Conservation (phyloP, 2,797 vertebrate genomes). For the Spea hammondii region DNA sequence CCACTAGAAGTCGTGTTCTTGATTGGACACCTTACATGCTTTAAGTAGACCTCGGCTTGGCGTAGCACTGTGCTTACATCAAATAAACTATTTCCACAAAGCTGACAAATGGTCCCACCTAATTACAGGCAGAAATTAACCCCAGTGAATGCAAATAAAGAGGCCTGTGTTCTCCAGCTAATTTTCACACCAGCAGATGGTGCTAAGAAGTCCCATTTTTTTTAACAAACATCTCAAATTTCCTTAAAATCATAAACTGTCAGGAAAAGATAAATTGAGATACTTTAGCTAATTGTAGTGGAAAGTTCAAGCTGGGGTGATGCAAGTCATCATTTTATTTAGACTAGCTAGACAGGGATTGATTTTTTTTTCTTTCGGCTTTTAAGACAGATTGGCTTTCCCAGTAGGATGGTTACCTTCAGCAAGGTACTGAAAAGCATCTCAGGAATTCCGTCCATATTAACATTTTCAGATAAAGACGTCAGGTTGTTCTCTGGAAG, state of each 20-base stretch:
- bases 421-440: slow-evolving; percentile 54
- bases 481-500: slow-evolving; percentile 48
- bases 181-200: slow-evolving; percentile 85
- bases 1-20: background rate
- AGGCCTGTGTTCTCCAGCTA: slow-evolving; percentile 59
- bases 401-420: slow-evolving; percentile 54
- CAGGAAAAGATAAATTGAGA: slow-evolving; percentile 81
- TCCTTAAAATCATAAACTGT: slow-evolving; percentile 82
- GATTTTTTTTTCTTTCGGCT: slow-evolving; percentile 49
- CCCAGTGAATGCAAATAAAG: slow-evolving; percentile 52
- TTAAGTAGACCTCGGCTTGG: background rate
- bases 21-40: background rate
- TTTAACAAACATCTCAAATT: slow-evolving; percentile 73
- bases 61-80: background rate
- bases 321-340: slow-evolving; percentile 66
- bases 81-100: slow-evolving; percentile 9
- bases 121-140: slow-evolving; percentile 57
- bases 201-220: slow-evolving; percentile 78
- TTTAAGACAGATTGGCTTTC: slow-evolving; percentile 62
- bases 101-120: slow-evolving; percentile 50
- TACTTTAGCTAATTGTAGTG: slow-evolving; percentile 79
- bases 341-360: slow-evolving; percentile 53
- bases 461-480: slow-evolving; percentile 52
- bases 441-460: slow-evolving; percentile 59
- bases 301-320: slow-evolving; percentile 77